phyloP scores from a whole-genome alignment of 2,888 invertebrate genomes.

The Idaea biselata region DNA sequence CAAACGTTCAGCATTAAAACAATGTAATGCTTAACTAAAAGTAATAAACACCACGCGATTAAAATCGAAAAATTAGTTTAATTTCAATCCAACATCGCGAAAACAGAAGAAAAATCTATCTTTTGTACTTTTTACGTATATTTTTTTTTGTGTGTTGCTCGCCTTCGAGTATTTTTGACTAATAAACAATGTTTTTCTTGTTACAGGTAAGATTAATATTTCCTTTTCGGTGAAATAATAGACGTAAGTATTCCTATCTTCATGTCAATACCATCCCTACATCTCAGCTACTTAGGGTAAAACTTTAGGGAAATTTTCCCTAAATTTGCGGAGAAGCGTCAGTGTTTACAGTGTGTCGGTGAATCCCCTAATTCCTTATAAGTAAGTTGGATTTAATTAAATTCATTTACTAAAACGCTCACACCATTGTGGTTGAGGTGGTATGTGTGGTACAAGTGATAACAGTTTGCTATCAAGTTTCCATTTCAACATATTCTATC shows the following conservation, averaged over 20 bases:
- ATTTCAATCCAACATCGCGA: no score
- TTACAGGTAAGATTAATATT: constrained; percentile 7
- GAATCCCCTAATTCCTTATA: constrained; percentile 32
- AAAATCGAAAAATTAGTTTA: no score
- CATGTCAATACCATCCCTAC: neutral
- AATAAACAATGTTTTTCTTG: constrained; percentile 4
- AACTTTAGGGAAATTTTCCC: neutral
- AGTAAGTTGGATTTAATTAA: constrained; percentile 53
- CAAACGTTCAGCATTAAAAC: no score
- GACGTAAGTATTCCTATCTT: constrained; percentile 9
- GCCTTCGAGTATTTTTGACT: neutral
- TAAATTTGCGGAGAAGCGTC: constrained; percentile 5
- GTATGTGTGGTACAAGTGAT: constrained; percentile 21
- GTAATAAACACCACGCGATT: no score
- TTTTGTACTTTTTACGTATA: no score
- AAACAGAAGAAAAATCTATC: no score
- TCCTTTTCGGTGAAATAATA: constrained; percentile 3
- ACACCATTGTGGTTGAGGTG: constrained; percentile 41
- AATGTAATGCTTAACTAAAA: no score
- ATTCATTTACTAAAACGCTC: constrained; percentile 55
- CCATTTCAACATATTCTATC: neutral
- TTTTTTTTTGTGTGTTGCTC: no score
- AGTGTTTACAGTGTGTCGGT: constrained; percentile 49
- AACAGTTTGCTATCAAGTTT: neutral
- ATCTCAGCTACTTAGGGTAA: neutral